Conservation (phyloP, 2,888 invertebrate genomes). For the Ctenicera cuprea region DNA sequence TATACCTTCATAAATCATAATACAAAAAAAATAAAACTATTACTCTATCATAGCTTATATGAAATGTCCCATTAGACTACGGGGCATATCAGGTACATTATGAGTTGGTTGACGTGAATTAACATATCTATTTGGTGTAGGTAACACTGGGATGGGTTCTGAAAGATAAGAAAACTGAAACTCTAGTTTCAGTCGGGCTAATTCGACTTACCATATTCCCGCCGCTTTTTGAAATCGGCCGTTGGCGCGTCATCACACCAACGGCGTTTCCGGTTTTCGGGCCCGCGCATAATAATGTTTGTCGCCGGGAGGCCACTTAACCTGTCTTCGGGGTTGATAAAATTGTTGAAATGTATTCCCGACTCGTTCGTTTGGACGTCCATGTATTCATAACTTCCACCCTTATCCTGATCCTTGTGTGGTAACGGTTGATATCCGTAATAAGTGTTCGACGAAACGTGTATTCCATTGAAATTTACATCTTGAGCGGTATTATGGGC, state of each 20-base stretch:
- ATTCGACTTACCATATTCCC: slow-evolving; percentile 63
- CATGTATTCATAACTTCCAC: slow-evolving; percentile 43
- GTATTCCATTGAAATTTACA: slow-evolving; percentile 69
- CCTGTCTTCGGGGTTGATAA: slow-evolving; percentile 52
- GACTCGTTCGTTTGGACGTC: slow-evolving; percentile 52
- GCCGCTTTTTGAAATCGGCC: slow-evolving; percentile 65
- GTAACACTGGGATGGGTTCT: slow-evolving; percentile 57
- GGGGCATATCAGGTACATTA: slow-evolving; percentile 77
- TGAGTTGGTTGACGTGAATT: slow-evolving; percentile 66
- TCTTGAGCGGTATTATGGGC: slow-evolving; percentile 37
- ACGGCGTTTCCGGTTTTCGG: slow-evolving; percentile 55
- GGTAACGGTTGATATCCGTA: slow-evolving; percentile 74
- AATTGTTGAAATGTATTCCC: slow-evolving; percentile 58
- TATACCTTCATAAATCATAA: not conserved
- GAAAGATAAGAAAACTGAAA: slow-evolving; percentile 53
- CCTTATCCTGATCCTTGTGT: slow-evolving; percentile 46
- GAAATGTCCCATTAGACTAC: slow-evolving; percentile 80
- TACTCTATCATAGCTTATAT: slow-evolving; percentile 69
- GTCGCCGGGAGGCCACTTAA: slow-evolving; percentile 36
- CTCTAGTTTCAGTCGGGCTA: not conserved
- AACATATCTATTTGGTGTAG: slow-evolving; percentile 48
- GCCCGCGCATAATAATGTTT: slow-evolving; percentile 36
- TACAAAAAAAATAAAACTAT: slow-evolving; percentile 19
- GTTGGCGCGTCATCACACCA: slow-evolving; percentile 45
- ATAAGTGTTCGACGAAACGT: slow-evolving; percentile 75